Base-by-base conservation (phyloP, 2,797 vertebrate species). In the Alosa sapidissima region DNA sequence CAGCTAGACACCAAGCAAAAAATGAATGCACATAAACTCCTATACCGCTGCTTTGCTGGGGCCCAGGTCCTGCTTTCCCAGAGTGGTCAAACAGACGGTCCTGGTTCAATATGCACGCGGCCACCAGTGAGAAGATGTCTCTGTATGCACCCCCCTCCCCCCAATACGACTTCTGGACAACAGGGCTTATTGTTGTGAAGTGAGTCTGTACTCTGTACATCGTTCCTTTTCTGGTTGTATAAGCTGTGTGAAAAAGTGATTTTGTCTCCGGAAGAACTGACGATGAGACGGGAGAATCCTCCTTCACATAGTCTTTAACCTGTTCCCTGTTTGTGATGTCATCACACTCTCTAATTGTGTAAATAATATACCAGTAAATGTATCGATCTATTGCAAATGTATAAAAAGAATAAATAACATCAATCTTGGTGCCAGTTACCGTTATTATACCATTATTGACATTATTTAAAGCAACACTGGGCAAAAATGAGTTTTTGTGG, bases 381-480 rank as follows among this genome's bases (percentile, higher is more conserved):
- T 87, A 87, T 85, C 24, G 48, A 87, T 81, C 81, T 52, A 82
- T 54, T 89, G 85, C 85, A 89, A 83, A 82, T 88, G 81, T 87
- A 87, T 68, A 33, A 83, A 82, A 62, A 81, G 60, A 75, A 52
- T 85, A 86, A 84, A 88, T 41, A 58, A 83, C 55, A 87, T 58
- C 81, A 83, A 83, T 87, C 84, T 68, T 88, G 82, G 82, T 36
- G 60, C 62, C 16, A 33, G 51, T 8, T 62, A 33, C 24, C 2
- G 19, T 78, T 78, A 21, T 47, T 78, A 45, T 78, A 19, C 58
- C n/a, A 24, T 62, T 55, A 41, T 28, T 28, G 0, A 54, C 52
- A 16, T 54, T 60, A 58, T 21, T 21, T 19, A 19, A 19, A 58
- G 54, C 54, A 58, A 58, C 14, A 28, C 28, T 58, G 14, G 14